Base-by-base conservation (phyloP, 2,888 invertebrate species). In the Strigamia crassipes region DNA sequence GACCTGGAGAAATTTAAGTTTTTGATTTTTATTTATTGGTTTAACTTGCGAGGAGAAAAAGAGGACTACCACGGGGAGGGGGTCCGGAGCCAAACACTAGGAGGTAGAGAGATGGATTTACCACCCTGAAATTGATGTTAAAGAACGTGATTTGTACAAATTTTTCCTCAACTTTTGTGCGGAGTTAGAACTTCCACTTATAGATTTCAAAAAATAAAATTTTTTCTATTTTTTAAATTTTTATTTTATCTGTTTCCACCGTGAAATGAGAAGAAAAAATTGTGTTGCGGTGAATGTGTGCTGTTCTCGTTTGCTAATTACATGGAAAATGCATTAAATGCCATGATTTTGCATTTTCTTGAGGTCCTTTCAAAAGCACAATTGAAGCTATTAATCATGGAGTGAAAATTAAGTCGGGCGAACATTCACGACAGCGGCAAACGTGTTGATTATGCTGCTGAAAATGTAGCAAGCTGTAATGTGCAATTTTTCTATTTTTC, bases 401-500 rank as follows among this genome's bases (percentile, higher is more conserved):
- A 66, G 61, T 66, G 61, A 66, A 66, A 66, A 66, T 66, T 66
- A 66, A 66, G 61, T 66, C 23, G 21, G 12, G 61, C 5, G 61
- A 66, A 66, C 61, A 66, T 66, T 66, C 61, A 23, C 61, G 61
- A 66, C 61, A 66, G 61, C 61, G 21, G 61, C 61, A 23, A 66
- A 66, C 23, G 61, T 66, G 21, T 66, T 66, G 61, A 66, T 66
- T 66, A 66, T 66, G 61, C 38, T 78, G 78, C 34, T 78, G 78
- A 38, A 78, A 78, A 78, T 78, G 78, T 41, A 78, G 78, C 41
- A 41, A 78, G 78, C 31, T 78, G 34, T 38, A 78, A 78, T 78
- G 51, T 79, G 61, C 66, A 38, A 42, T 80, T 23, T 42, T 80
- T 82, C 6, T 73, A 3, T 80, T 79, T 12, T 79, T 66, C 34